Conservation (phyloP, 2,797 vertebrate genomes). For the Gobionotothen gibberifrons region DNA sequence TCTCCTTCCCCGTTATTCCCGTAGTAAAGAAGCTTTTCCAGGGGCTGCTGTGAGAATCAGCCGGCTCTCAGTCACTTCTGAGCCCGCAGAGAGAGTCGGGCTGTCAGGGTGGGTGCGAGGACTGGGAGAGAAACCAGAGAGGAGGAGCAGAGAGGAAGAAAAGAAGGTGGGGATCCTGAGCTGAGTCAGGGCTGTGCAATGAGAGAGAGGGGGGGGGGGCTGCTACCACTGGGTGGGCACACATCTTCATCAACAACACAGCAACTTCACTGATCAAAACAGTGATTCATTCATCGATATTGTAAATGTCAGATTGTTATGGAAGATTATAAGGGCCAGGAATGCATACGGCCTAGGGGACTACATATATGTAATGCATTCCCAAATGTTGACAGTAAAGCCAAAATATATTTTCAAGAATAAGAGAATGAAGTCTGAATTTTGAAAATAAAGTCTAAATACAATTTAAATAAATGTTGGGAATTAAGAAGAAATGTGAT, state of each 20-base stretch:
- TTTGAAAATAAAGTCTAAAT: too few species aligned
- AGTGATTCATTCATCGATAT: neutral
- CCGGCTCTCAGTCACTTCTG: slow-evolving; percentile 63
- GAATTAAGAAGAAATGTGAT: too few species aligned
- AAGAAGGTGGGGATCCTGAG: slow-evolving; percentile 42
- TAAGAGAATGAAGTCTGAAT: too few species aligned
- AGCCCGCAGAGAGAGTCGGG: slow-evolving; percentile 33
- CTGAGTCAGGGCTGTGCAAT: slow-evolving; percentile 30
- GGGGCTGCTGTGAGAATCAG: slow-evolving; percentile 47
- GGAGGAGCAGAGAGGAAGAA: slow-evolving; percentile 15
- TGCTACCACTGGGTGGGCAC: neutral
- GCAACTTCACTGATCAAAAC: slow-evolving; percentile 2
- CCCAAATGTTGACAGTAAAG: too few species aligned
- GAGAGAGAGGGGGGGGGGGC: neutral
- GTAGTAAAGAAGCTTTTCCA: slow-evolving; percentile 5
- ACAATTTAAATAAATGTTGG: too few species aligned
- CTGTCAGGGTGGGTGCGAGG: slow-evolving; percentile 21
- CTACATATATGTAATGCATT: too few species aligned
- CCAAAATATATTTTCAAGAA: too few species aligned
- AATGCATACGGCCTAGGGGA: too few species aligned
- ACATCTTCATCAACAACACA: neutral
- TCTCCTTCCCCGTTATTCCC: slow-evolving; percentile 26
- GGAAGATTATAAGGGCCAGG: too few species aligned
- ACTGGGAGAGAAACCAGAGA: neutral
- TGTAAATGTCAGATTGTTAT: neutral